These are phyloP conservation scores for Anser brachyrhynchus DNA, from an alignment of 2,113 vertebrate genomes.

Conservation along the genomic window DNA sequence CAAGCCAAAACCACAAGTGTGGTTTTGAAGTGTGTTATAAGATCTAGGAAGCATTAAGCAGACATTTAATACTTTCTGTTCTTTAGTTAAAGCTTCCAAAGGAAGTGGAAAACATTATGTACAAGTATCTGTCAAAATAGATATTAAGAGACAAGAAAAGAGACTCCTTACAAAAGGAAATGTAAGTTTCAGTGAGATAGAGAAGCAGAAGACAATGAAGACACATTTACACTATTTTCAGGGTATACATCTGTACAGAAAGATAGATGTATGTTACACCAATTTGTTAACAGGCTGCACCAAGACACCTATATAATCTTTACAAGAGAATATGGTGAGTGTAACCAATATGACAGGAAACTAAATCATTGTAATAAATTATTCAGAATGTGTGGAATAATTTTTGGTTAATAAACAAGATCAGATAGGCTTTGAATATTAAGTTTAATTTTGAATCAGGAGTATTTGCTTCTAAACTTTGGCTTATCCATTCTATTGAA, in stretches of 20 bases:
- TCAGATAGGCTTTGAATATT: background rate
- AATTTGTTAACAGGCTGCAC: background rate
- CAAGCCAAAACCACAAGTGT: background rate
- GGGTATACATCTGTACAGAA: background rate
- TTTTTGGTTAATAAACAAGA: constrained; percentile 10
- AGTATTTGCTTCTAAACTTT: background rate
- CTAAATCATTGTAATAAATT: background rate
- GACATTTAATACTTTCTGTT: background rate
- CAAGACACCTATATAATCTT: background rate
- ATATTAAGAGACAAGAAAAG: background rate
- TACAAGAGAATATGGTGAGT: background rate
- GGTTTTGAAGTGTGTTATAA: background rate
- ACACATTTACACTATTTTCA: background rate
- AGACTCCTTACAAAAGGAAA: background rate
- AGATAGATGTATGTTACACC: background rate
- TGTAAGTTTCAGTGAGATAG: background rate
- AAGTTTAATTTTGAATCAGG: background rate
- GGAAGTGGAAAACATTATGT: background rate
- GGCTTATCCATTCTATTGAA: background rate
- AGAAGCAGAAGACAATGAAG: background rate
- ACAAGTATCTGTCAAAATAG: background rate
- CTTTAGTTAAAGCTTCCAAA: background rate
- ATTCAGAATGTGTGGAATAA: background rate
- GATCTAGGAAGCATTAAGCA: background rate
- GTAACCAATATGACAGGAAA: background rate